These are phyloP conservation scores for Phortica okadai DNA, from an alignment of 2,888 invertebrate species.

Conservation along the genomic window DNA sequence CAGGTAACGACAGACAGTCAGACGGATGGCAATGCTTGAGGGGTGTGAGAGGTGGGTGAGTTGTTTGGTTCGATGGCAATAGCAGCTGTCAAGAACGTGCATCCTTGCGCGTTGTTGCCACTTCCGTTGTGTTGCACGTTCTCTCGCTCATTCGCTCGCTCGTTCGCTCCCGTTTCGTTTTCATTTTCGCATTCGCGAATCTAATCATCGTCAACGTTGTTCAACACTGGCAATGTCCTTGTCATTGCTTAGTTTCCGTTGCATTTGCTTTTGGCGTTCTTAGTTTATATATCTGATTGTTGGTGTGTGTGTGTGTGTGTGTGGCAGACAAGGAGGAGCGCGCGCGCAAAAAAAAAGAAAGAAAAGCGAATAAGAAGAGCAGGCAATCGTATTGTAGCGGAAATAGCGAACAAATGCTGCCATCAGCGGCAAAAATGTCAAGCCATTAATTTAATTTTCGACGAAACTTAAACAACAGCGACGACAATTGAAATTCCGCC, in stretches of 20 bases:
- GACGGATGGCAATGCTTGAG: not conserved
- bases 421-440: constrained; percentile 21
- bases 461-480: constrained; percentile 37
- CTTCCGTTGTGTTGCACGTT: not conserved
- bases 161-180: not conserved
- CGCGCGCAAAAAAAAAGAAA: not conserved
- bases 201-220: not conserved
- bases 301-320: not conserved
- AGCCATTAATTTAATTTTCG: constrained; percentile 29
- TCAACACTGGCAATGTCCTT: not conserved
- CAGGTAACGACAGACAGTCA: not conserved
- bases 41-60: not conserved
- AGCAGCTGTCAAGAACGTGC: not conserved
- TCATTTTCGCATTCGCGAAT: not conserved
- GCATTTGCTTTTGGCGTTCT: not conserved
- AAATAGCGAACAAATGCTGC: not conserved
- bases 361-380: not conserved
- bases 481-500: constrained; percentile 48
- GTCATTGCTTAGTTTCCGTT: not conserved
- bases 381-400: not conserved
- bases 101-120: not conserved
- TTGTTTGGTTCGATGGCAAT: no score
- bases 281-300: no score
- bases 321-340: not conserved
- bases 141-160: not conserved